phyloP scores from a whole-genome alignment of 53 echinoderm and acorn worm genomes.

The Stichopus horrens region DNA sequence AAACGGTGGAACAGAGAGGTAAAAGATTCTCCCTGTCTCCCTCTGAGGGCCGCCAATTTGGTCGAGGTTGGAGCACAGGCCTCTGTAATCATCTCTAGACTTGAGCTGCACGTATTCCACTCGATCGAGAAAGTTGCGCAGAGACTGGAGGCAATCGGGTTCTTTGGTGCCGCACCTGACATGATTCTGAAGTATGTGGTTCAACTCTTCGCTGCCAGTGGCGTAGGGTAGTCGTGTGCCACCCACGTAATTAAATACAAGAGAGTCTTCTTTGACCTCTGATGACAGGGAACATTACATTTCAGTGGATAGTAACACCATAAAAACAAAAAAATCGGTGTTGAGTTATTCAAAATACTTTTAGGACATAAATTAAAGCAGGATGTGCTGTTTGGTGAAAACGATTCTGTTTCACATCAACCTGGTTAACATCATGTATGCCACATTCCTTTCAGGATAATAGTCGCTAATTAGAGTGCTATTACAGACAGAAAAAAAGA shows the following conservation, averaged over 20 bases:
- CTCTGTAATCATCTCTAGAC: conserved; percentile 64
- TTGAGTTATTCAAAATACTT: too few species aligned
- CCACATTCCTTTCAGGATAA: too few species aligned
- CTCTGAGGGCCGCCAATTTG: conserved; percentile 38
- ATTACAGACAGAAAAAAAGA: too few species aligned
- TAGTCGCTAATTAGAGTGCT: too few species aligned
- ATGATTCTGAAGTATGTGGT: conserved; percentile 48
- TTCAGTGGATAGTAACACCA: too few species aligned
- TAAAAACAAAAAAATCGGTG: too few species aligned
- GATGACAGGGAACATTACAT: neutral
- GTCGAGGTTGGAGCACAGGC: conserved; percentile 52
- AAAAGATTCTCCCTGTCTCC: conserved; percentile 82
- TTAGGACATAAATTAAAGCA: too few species aligned
- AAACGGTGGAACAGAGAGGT: conserved; percentile 93
- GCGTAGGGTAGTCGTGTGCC: neutral
- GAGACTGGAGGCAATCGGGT: neutral
- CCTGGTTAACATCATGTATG: too few species aligned
- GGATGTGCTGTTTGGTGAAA: too few species aligned
- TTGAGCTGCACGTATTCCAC: conserved; percentile 65
- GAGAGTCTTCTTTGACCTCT: conserved; percentile 29
- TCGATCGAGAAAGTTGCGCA: neutral
- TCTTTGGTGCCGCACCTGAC: conserved; percentile 22
- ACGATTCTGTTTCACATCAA: too few species aligned
- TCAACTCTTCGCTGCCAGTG: conserved; percentile 38
- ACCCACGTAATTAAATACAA: conserved; percentile 2